These are phyloP conservation scores for Rhea americana DNA, from an alignment of 2,113 vertebrate genomes.

Conservation along the genomic window DNA sequence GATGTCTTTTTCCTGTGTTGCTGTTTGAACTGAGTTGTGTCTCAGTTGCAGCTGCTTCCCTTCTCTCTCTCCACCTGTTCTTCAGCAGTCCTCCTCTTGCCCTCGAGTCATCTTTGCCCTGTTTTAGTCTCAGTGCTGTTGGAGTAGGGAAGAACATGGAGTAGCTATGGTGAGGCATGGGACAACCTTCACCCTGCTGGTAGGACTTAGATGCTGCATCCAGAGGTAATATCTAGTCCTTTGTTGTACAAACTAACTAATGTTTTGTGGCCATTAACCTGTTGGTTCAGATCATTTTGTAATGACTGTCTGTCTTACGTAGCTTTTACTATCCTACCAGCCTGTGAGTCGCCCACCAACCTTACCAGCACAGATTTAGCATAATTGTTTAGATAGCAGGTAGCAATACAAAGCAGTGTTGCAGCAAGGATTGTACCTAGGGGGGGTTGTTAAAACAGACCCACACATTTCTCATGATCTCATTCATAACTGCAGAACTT, in stretches of 20 bases:
- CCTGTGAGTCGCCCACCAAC: not conserved
- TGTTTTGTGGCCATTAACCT: accelerated
- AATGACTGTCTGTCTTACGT: not conserved
- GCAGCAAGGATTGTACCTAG: not conserved
- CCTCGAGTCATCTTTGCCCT: not conserved
- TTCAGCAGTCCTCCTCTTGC: not conserved
- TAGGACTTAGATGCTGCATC: accelerated
- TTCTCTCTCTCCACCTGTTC: not conserved
- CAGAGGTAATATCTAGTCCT: not conserved
- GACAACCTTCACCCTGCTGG: accelerated
- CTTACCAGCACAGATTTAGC: not conserved
- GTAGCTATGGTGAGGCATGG: not conserved
- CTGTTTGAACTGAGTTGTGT: not conserved
- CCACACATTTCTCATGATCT: constrained; percentile 47
- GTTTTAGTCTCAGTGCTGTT: not conserved
- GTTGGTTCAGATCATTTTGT: not conserved
- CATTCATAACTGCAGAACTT: not conserved
- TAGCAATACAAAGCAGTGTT: not conserved
- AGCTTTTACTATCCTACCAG: not conserved
- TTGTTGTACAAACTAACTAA: not conserved
- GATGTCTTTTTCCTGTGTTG: not conserved
- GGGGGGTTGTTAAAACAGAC: not conserved
- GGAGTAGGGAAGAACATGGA: not conserved
- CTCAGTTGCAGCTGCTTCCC: not conserved
- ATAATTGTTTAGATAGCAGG: not conserved